A percentile compares a stretch with the other conserved stretches of the same genome.
Conservation (phyloP, 2,113 vertebrate species). For the Jaculus jaculus region DNA sequence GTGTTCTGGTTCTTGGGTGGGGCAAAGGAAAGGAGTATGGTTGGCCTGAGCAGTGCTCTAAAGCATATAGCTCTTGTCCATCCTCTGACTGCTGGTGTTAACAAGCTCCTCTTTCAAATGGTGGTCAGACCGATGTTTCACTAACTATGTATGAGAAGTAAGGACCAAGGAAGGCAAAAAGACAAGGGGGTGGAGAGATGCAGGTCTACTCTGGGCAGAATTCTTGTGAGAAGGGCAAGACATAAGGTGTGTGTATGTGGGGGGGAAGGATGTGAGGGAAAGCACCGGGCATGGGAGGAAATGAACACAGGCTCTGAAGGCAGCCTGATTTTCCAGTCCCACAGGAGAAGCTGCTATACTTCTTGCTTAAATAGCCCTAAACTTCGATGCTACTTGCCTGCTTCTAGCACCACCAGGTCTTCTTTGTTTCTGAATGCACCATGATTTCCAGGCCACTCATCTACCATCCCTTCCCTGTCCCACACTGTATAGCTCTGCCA, state of each 20-base stretch:
- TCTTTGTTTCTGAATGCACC: fast-evolving
- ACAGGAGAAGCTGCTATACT: neutral
- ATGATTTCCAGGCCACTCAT: neutral
- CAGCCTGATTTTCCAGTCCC: neutral
- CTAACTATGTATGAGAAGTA: neutral
- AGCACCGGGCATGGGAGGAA: too few species aligned
- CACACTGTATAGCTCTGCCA: too few species aligned
- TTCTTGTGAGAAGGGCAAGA: too few species aligned
- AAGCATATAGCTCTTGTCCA: neutral
- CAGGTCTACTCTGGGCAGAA: neutral
- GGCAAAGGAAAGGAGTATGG: neutral
- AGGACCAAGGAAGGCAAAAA: neutral
- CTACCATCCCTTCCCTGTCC: fast-evolving
- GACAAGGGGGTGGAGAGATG: neutral
- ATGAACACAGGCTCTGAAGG: neutral
- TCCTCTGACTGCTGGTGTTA: neutral
- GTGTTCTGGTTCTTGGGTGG: neutral
- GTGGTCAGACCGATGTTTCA: neutral
- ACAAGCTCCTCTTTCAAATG: neutral
- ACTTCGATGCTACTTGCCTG: neutral
- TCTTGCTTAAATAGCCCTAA: fast-evolving
- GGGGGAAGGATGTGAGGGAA: neutral
- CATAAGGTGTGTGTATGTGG: neutral
- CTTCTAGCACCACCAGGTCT: neutral
- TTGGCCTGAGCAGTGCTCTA: neutral